phyloP scores from a whole-genome alignment of 2,113 vertebrate genomes.

The Crocuta crocuta region DNA sequence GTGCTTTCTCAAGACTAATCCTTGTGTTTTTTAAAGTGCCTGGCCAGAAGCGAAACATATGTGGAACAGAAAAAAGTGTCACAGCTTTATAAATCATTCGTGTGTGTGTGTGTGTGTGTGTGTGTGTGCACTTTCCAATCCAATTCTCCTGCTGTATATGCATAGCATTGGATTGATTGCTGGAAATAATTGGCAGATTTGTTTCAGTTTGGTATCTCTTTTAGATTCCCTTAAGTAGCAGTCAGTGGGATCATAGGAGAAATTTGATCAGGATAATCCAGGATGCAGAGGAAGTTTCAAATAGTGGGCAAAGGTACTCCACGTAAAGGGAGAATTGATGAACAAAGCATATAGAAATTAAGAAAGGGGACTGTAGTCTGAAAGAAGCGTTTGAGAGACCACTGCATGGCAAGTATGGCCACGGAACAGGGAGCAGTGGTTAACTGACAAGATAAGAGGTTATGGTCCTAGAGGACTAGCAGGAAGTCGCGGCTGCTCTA shows the following conservation, averaged over 20 bases:
- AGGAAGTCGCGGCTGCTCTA: neutral
- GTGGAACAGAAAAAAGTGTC: neutral
- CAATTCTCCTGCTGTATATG: neutral
- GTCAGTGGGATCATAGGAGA: neutral
- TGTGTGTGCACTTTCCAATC: neutral
- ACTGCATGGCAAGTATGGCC: neutral
- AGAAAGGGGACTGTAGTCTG: neutral
- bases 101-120: neutral
- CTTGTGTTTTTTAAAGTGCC: conserved; percentile 1
- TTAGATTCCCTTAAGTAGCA: neutral
- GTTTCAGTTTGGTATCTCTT: neutral
- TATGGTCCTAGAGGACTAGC: neutral
- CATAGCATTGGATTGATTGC: neutral
- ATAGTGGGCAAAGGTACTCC: neutral
- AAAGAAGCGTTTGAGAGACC: neutral
- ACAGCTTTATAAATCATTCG: neutral
- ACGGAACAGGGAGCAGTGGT: neutral
- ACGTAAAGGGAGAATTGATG: neutral
- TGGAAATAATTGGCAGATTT: neutral
- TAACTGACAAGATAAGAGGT: conserved; percentile 34
- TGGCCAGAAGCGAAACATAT: neutral
- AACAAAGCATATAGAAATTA: neutral
- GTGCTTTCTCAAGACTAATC: neutral
- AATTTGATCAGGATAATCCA: neutral
- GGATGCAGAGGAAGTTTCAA: neutral